Base-by-base conservation (phyloP, 2,888 invertebrate species). In the Rhagonycha lutea region DNA sequence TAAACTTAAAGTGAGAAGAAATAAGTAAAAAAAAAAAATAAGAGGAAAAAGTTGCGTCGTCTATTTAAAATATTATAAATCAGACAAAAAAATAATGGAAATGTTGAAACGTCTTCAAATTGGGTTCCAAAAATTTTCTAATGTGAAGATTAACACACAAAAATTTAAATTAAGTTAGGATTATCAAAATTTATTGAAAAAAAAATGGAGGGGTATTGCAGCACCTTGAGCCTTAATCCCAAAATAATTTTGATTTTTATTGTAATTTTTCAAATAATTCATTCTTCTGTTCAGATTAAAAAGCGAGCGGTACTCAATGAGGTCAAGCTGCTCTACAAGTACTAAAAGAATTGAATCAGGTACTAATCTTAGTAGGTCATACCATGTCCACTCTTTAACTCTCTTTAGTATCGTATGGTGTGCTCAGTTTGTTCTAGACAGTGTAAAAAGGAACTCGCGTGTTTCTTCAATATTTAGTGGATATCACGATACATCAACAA, bases 341-440 rank as follows among this genome's bases (percentile, higher is more conserved):
- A 70, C 61, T 69, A 72, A 71, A 71, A 77, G 69, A 77, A 73
- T 70, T 28, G 73, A 69, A 68, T 68, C 69, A 69, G 60, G 47
- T 65, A 62, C 74, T 78, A 79, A 74, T 72, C 67, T 80, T 80
- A 79, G 80, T 80, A 80, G 80, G 80, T 79, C 80, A 80, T 61
- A 67, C 75, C 74, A 78, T 79, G 77, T 72, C 76, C 78, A 75
- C 68, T 75, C 75, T 71, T 76, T 72, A 69, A 79, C 79, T 79
- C 79, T 79, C 79, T 79, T 76, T 65, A 67, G 11, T 29, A 68
- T 68, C 68, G 72, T 68, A 47, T 61, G 29, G 68, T 77, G 32
- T 69, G 72, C 69, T 73, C 32, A n/a, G 77, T 77, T 67, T 32
- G 47, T 18, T 69, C 69, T 10, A 71, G 69, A 67, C 73, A 14